Base-by-base conservation (phyloP, 2,888 invertebrate genomes). In the Orgyia antiqua region DNA sequence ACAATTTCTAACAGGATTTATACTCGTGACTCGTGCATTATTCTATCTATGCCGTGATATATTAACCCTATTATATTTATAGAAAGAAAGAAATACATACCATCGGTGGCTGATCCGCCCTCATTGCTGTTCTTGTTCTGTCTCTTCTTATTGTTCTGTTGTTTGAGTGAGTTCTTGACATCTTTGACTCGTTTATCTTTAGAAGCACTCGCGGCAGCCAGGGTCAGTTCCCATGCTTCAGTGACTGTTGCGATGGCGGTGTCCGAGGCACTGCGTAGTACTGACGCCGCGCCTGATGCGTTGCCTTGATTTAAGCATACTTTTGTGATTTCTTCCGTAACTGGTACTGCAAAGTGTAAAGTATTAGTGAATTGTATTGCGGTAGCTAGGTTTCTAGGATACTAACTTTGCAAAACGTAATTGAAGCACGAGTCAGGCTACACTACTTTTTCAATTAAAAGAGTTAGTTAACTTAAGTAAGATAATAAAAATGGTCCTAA, bases 111-210 rank as follows among this genome's bases (percentile, higher is more conserved):
- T 34, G 61, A 76, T 36, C 62, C 52, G 2, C 33, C 33, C 10
- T 75, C 75, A 17, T 64, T 70, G 31, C 26, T 37, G 0, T 50
- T 52, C 42, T 78, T 82, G 18, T 56, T 58, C 42, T 69, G 74
- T 4, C 76, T 51, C 46, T 82, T 83, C 68, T 83, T 83, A 34
- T 34, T 72, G 41, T 54, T 65, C 45, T 77, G 78, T 13, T 83
- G 78, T 39, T 86, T 87, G 41, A 84, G 66, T 28, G 76, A 62
- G 69, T 94, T 92, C 74, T 94, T 91, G 28, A 92, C 91, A 77
- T 94, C 94, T 70, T 95, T 96, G 41, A 93, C 91, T 24, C 96
- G 89, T 71, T 96, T 96, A 73, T 96, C 96, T 78, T 96, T 95
- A 29, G 95, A 95, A 10, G 94, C 93, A 40, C 93, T 92, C 29